These are phyloP conservation scores for Kradibia gibbosae DNA, from an alignment of 1,140 invertebrate species.

Conservation along the genomic window DNA sequence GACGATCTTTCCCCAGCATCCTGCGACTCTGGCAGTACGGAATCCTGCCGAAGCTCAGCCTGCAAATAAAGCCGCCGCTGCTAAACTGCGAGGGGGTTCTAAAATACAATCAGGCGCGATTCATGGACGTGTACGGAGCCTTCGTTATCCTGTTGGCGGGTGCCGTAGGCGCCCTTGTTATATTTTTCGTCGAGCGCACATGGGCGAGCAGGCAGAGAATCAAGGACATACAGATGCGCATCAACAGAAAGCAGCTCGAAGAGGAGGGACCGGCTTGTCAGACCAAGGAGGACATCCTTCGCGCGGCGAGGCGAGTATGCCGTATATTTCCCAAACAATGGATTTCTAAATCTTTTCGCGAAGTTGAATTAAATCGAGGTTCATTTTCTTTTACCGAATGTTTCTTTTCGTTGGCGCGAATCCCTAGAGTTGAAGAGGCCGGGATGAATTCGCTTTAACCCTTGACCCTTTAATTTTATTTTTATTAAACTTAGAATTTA, in stretches of 20 bases:
- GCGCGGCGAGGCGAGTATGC: background rate
- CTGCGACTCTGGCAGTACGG: conserved; percentile 68
- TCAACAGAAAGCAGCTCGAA: background rate
- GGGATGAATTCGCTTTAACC: too few species aligned
- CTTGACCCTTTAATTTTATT: too few species aligned
- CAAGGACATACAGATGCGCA: background rate
- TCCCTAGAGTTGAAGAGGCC: too few species aligned
- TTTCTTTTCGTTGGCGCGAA: too few species aligned
- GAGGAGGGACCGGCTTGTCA: background rate
- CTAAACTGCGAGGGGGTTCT: conserved; percentile 62
- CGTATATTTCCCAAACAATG: too few species aligned
- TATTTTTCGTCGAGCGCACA: conserved; percentile 35
- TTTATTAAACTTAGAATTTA: too few species aligned
- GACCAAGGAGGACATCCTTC: background rate
- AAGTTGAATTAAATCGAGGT: too few species aligned
- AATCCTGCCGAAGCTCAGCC: conserved; percentile 62
- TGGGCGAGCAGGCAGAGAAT: conserved; percentile 30
- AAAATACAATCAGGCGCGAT: conserved; percentile 66
- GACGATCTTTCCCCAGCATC: conserved; percentile 57
- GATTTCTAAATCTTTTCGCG: too few species aligned
- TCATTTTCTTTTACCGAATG: too few species aligned
- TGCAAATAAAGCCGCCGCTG: conserved; percentile 66
- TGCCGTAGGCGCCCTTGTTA: conserved; percentile 55
- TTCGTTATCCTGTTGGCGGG: conserved; percentile 66
- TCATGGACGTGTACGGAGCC: conserved; percentile 69